Evolutionary conservation across 2,797 vertebrate genomes (phyloP).

Genomic region (Brotula barbata): DNA sequence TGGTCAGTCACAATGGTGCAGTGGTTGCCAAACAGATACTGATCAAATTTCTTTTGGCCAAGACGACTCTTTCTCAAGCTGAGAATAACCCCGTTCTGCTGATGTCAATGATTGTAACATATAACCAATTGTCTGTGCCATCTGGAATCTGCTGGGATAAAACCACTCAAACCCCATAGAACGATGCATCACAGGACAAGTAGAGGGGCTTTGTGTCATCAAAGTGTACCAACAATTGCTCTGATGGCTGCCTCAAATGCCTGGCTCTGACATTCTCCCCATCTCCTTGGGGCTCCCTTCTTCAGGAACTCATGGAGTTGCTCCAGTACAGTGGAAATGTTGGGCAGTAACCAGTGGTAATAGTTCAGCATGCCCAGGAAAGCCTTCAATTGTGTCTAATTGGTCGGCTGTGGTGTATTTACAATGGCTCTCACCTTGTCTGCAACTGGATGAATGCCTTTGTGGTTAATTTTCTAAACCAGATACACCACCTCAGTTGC

Average conservation of each 20-base stretch:
- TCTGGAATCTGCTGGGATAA: no score
- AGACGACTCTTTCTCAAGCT: not conserved
- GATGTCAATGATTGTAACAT: not conserved
- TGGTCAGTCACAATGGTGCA: slow-evolving; percentile 6
- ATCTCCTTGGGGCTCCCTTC: not conserved
- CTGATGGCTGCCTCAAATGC: not conserved
- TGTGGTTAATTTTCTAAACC: slow-evolving; percentile 14
- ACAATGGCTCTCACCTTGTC: not conserved
- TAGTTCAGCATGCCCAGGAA: slow-evolving; percentile 11
- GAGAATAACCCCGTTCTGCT: not conserved
- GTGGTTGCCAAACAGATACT: slow-evolving; percentile 5
- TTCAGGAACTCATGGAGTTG: not conserved
- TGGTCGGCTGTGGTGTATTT: not conserved
- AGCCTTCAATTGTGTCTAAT: slow-evolving; percentile 4
- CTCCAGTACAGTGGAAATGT: not conserved
- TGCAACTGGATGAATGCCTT: not conserved
- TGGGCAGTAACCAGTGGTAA: not conserved
- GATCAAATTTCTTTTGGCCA: not conserved
- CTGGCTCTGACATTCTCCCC: not conserved
- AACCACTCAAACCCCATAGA: no score
- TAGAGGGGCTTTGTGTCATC: not conserved
- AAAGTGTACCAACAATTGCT: not conserved
- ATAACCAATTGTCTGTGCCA: not conserved
- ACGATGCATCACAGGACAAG: not conserved
- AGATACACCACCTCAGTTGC: slow-evolving; percentile 11